A percentile compares a stretch with the other conserved stretches of the same genome.
phyloP scores from a whole-genome alignment of 2,888 invertebrate species.

The Stenolophus ochropezus region DNA sequence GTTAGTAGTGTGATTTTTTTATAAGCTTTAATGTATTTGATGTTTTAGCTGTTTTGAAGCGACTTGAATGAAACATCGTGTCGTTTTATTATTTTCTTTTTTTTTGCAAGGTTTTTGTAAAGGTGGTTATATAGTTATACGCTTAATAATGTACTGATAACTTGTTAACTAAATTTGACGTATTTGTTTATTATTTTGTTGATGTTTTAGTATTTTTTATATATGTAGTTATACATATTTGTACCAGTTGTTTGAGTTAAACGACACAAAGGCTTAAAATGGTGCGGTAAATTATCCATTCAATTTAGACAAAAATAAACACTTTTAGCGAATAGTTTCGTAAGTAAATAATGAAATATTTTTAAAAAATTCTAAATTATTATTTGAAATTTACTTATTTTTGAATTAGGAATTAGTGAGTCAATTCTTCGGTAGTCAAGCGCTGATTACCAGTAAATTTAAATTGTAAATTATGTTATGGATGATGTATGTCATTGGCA shows the following conservation, averaged over 20 bases:
- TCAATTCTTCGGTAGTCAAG: background rate
- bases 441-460: constrained; percentile 12
- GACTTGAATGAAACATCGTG: constrained; percentile 26
- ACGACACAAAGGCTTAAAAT: constrained; percentile 43
- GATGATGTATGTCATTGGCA: constrained; percentile 40
- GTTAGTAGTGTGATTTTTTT: constrained; percentile 24
- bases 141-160: constrained; percentile 26
- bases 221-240: constrained; percentile 31
- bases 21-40: constrained; percentile 14
- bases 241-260: constrained; percentile 12
- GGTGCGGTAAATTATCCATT: constrained; percentile 46
- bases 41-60: constrained; percentile 33
- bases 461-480: constrained; percentile 23
- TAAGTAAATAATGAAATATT: constrained; percentile 37
- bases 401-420: background rate
- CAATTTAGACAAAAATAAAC: constrained; percentile 5
- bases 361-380: constrained; percentile 32
- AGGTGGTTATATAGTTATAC: constrained; percentile 28
- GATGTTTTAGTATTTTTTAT: constrained; percentile 40
- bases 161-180: constrained; percentile 19
- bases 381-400: constrained; percentile 16
- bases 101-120: constrained; percentile 1
- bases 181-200: constrained; percentile 19
- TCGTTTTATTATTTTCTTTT: constrained; percentile 22
- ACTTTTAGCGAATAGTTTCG: constrained; percentile 22